Evolutionary conservation across 2,797 vertebrate species (phyloP), one percentile per base, ranked within the genome.

Genomic region (Myripristis murdjan): DNA sequence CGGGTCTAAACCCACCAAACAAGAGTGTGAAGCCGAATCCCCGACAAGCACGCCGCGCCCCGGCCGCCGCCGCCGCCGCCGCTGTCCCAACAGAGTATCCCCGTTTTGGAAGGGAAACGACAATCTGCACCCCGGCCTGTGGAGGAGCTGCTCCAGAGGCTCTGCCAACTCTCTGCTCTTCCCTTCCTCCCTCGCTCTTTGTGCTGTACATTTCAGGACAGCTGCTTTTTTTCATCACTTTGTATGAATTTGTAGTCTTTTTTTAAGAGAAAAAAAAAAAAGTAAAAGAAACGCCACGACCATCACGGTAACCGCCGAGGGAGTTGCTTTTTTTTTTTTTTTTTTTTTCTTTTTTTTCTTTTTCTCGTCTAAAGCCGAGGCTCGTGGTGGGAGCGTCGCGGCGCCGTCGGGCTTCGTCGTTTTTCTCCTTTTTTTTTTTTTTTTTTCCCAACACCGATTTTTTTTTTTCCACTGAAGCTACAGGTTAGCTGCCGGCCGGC

Each of bases 401-500:
- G 48, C 39, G 26, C 68, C 1, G 10, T 48, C 26, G 57, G 68
- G 70, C n/a, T n/a, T n/a, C n/a, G n/a, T n/a, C n/a, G n/a, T n/a
- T n/a, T n/a, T n/a, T n/a, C n/a, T n/a, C n/a, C n/a, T n/a, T n/a
- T n/a, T n/a, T n/a, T n/a, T n/a, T n/a, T n/a, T 24, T 41, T 61
- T 69, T 70, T 85, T 15, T 52, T 52, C 60, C 55, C 61, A 41
- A 44, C 9, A n/a, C n/a, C n/a, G 4, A 6, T 6, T 4, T 6
- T 73, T 72, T 41, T 77, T 73, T 28, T 54, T 58, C 49, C 69
- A 79, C 68, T 72, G 53, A 85, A 70, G 72, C 67, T 11, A 52
- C 74, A 87, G 86, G 96, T 96, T 95, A 79, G 96, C 97, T 89
- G 97, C 97, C 96, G 97, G 97, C 91, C 92, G 90, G 96, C 95